These are phyloP conservation scores for Galerucella pusilla DNA, from an alignment of 2,888 invertebrate species.

Conservation along the genomic window DNA sequence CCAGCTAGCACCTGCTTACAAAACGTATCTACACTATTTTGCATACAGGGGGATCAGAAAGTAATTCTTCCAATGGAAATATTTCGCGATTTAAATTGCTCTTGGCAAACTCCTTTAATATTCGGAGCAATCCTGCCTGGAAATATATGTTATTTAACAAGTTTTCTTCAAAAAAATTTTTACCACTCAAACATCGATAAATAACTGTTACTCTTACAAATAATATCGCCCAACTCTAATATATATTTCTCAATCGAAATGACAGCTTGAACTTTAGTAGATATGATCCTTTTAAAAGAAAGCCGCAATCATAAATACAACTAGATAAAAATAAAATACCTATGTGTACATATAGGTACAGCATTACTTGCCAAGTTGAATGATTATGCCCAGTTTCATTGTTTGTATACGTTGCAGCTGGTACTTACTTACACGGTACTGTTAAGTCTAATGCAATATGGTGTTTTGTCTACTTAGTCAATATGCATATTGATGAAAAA, in stretches of 20 bases:
- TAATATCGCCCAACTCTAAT: background rate
- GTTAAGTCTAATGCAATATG: background rate
- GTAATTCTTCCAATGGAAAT: too few relatives aligned
- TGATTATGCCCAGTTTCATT: slow-evolving; percentile 26
- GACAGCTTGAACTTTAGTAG: slow-evolving; percentile 34
- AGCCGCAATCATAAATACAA: slow-evolving; percentile 34
- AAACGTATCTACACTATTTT: too few relatives aligned
- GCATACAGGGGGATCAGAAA: too few relatives aligned
- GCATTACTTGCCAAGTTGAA: slow-evolving; percentile 29
- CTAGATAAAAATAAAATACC: slow-evolving; percentile 34
- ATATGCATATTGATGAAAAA: background rate
- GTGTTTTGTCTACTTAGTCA: slow-evolving; percentile 12
- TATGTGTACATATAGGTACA: slow-evolving; percentile 8
- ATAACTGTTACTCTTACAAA: background rate
- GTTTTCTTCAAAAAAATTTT: too few relatives aligned
- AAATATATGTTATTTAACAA: too few relatives aligned
- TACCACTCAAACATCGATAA: background rate
- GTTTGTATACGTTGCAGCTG: slow-evolving; percentile 25
- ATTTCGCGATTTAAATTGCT: too few relatives aligned
- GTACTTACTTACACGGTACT: background rate
- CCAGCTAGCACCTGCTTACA: too few relatives aligned
- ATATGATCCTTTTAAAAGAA: slow-evolving; percentile 31
- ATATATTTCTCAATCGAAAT: slow-evolving; percentile 24
- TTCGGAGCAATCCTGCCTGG: too few relatives aligned
- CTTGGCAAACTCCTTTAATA: too few relatives aligned